phyloP scores from a whole-genome alignment of 1,140 invertebrate genomes.

The Lasaia peninsularis region DNA sequence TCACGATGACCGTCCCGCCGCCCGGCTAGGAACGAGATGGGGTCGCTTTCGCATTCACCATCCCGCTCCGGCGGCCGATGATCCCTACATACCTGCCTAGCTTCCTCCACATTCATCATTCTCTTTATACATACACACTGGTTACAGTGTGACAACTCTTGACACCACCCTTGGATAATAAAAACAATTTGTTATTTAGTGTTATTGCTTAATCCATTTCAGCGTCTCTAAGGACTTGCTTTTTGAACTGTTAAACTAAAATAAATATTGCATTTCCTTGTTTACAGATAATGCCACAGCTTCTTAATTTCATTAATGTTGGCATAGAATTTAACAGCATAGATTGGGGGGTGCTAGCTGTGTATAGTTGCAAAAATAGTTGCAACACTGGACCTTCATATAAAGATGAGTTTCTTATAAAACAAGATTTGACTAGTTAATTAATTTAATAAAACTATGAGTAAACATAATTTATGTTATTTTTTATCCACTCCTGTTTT shows the following conservation, averaged over 20 bases:
- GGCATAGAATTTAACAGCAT: conserved; percentile 84
- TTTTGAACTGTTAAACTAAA: neutral
- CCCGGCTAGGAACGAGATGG: too few species aligned
- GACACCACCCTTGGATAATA: too few species aligned
- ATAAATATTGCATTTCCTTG: conserved; percentile 5
- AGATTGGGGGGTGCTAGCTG: conserved; percentile 92
- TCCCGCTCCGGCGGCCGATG: too few species aligned
- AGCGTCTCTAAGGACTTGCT: too few species aligned
- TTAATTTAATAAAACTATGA: conserved; percentile 31
- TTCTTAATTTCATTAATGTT: conserved; percentile 86
- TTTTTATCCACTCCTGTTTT: conserved; percentile 24
- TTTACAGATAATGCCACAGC: conserved; percentile 93
- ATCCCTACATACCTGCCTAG: too few species aligned
- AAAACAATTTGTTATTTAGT: too few species aligned
- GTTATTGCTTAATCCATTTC: too few species aligned
- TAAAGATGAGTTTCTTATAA: conserved; percentile 89
- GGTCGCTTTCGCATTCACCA: too few species aligned
- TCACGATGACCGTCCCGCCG: too few species aligned
- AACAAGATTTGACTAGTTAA: conserved; percentile 86
- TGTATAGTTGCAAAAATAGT: conserved; percentile 91
- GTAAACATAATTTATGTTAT: conserved; percentile 14
- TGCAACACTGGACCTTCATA: conserved; percentile 83
- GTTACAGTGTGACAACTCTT: neutral
- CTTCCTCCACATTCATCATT: too few species aligned
- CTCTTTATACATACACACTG: too few species aligned